Percentiles rank a stretch among this genome's conserved stretches.
phyloP scores from a whole-genome alignment of 2,797 vertebrate genomes.

The Valencia hispanica region DNA sequence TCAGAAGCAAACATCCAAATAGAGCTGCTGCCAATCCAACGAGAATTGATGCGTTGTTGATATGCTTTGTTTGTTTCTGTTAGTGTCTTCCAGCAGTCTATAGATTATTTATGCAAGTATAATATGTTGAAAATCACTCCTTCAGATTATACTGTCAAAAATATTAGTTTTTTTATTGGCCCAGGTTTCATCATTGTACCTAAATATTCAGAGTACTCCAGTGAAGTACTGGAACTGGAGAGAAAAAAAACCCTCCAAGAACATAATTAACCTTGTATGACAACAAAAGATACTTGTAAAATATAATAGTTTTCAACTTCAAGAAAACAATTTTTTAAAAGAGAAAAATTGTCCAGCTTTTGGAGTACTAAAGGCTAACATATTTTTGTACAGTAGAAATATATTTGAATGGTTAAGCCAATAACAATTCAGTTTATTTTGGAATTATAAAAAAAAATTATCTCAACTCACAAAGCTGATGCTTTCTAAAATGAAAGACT shows the following conservation, averaged over 20 bases:
- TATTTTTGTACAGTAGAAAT: not conserved
- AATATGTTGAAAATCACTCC: not conserved
- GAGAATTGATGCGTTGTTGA: constrained; percentile 6
- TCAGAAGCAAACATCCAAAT: constrained; percentile 21
- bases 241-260: not conserved
- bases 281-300: not conserved
- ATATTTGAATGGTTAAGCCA: not conserved
- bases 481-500: not conserved
- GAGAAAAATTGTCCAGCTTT: not conserved
- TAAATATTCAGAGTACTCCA: not conserved
- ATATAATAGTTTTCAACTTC: not conserved
- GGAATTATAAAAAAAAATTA: not conserved
- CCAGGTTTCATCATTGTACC: not conserved
- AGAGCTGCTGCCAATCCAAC: constrained; percentile 21
- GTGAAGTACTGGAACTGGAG: not conserved
- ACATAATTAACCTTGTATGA: not conserved
- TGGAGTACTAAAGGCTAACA: no score
- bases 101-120: not conserved
- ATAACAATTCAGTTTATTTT: not conserved
- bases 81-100: not conserved
- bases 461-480: not conserved
- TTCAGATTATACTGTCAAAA: no score
- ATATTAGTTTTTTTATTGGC: not conserved
- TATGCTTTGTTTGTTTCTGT: not conserved
- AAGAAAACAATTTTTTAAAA: not conserved